These are phyloP conservation scores for Ischnus inquisitorius DNA, from an alignment of 2,888 invertebrate species.

Conservation along the genomic window DNA sequence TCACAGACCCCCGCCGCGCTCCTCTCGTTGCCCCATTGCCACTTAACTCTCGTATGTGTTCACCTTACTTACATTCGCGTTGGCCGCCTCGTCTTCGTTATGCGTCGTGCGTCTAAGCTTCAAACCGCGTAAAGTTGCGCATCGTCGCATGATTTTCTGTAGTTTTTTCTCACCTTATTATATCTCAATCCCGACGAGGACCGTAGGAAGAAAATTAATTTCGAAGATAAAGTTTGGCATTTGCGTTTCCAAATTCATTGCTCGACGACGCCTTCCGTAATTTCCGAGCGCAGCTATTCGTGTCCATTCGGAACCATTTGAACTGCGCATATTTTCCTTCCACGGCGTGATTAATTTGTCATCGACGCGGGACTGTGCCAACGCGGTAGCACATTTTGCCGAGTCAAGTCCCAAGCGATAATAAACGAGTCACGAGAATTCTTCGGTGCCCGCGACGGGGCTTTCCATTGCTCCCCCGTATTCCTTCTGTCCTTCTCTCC, in stretches of 20 bases:
- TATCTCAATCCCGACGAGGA: background rate
- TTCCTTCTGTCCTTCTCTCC: conserved; percentile 6
- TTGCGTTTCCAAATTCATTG: no score
- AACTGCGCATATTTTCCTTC: background rate
- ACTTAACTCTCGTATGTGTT: conserved; percentile 22
- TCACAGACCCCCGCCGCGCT: conserved; percentile 48
- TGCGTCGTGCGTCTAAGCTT: conserved; percentile 16
- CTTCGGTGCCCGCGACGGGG: background rate
- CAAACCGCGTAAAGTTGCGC: background rate
- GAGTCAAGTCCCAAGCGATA: background rate
- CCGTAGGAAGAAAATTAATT: no score
- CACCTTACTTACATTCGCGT: conserved; percentile 39
- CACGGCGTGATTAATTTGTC: conserved; percentile 3
- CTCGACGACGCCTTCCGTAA: no score
- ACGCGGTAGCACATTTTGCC: background rate
- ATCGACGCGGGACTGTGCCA: background rate
- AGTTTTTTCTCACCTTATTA: background rate
- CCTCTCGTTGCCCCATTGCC: conserved; percentile 31
- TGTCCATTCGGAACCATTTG: background rate
- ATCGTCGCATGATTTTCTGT: background rate
- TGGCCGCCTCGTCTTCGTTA: conserved; percentile 30
- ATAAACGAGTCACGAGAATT: conserved; percentile 21
- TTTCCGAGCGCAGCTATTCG: background rate
- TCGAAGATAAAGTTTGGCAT: no score
- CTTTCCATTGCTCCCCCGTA: conserved; percentile 15